Evolutionary conservation across 2,113 vertebrate genomes (phyloP).

Genomic region (Tragelaphus scriptus): DNA sequence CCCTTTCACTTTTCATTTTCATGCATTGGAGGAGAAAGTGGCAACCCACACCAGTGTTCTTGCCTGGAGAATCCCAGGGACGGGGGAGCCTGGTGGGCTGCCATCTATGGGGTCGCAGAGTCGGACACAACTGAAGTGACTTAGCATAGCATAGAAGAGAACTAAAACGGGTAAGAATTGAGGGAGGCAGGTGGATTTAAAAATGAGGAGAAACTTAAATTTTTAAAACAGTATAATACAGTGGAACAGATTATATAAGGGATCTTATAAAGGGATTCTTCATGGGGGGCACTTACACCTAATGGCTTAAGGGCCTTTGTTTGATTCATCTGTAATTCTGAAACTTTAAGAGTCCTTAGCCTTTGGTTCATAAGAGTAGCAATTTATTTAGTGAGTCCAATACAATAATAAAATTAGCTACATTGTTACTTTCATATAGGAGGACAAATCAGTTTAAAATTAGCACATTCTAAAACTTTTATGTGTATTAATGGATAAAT

Average conservation of each 20-base stretch:
- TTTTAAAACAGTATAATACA: not conserved
- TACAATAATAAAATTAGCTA: conserved; percentile 8
- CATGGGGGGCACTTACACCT: not conserved
- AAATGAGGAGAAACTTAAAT: not conserved
- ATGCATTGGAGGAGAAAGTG: too few relatives aligned
- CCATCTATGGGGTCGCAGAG: too few relatives aligned
- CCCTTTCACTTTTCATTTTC: too few relatives aligned
- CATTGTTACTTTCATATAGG: not conserved
- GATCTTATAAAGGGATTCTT: not conserved
- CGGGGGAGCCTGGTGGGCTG: too few relatives aligned
- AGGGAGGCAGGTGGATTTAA: not conserved
- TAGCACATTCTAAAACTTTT: not conserved
- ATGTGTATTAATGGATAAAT: not conserved
- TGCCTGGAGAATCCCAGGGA: too few relatives aligned
- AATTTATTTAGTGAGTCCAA: conserved; percentile 9
- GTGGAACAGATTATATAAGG: not conserved
- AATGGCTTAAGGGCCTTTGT: not conserved
- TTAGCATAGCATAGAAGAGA: not conserved
- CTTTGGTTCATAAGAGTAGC: not conserved
- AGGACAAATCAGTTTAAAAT: conserved; percentile 14
- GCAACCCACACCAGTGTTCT: too few relatives aligned
- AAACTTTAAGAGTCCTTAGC: not conserved
- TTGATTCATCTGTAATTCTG: conserved; percentile 4
- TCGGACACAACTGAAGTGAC: too few relatives aligned
- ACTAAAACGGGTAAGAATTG: not conserved